A percentile compares a stretch with the other conserved stretches of the same genome.
phyloP scores from a whole-genome alignment of 2,797 vertebrate species.

The Discoglossus pictus region DNA sequence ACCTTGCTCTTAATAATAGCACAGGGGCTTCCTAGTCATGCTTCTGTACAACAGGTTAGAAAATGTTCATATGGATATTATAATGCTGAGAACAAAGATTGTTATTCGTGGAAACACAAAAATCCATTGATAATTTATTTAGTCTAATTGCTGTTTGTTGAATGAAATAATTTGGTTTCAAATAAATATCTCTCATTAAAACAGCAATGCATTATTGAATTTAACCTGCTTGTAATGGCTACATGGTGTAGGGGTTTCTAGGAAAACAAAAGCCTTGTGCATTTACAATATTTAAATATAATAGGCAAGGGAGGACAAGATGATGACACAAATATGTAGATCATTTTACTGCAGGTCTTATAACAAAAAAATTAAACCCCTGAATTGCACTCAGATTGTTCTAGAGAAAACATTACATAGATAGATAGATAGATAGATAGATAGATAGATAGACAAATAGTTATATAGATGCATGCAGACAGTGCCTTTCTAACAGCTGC shows the following conservation, averaged over 20 bases:
- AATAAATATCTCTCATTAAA: constrained; percentile 7
- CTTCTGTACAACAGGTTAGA: constrained; percentile 19
- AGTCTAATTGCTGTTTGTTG: constrained; percentile 7
- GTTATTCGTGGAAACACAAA: constrained; percentile 49
- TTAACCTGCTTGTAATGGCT: not conserved
- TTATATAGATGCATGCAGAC: too few relatives aligned
- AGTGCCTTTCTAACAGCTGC: constrained; percentile 12
- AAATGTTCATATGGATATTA: not conserved
- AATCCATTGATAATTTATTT: constrained; percentile 6
- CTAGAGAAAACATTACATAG: too few relatives aligned
- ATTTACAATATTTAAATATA: constrained; percentile 39
- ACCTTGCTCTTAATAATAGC: not conserved
- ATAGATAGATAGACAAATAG: too few relatives aligned
- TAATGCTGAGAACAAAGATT: constrained; percentile 37
- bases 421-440: too few relatives aligned
- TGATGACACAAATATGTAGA: not conserved
- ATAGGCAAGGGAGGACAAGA: not conserved
- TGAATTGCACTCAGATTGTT: not conserved
- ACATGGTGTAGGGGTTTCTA: not conserved
- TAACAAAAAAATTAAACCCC: not conserved
- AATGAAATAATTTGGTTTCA: constrained; percentile 3
- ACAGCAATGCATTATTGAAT: constrained; percentile 13
- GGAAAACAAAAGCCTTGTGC: not conserved
- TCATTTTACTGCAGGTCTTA: not conserved
- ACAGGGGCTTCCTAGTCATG: not conserved